These are phyloP conservation scores for Scopus umbretta DNA, from an alignment of 2,113 vertebrate genomes.

Conservation along the genomic window DNA sequence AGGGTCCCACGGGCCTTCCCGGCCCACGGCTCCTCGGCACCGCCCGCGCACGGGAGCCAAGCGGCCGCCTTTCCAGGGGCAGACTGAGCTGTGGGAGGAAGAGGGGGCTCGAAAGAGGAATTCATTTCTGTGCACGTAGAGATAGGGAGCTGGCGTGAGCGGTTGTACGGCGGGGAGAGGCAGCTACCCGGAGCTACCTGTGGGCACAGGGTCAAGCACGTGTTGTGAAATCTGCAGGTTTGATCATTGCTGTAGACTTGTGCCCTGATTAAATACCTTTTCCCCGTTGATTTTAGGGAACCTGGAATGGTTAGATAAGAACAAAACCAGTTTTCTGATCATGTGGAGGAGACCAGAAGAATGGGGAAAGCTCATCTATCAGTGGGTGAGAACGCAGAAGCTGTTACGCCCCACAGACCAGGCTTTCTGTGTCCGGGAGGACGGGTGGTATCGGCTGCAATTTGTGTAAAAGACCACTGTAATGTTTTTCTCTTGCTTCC, in stretches of 20 bases:
- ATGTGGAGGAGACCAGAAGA: constrained; percentile 98
- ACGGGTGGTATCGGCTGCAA: accelerated
- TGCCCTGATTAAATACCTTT: not conserved
- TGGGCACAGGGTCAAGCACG: accelerated
- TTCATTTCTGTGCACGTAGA: accelerated
- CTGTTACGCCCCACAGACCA: not conserved
- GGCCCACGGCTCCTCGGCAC: accelerated
- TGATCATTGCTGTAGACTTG: accelerated
- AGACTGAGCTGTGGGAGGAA: accelerated
- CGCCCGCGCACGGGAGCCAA: accelerated
- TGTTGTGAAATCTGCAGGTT: accelerated
- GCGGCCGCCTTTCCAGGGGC: no score
- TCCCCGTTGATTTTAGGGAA: constrained; percentile 77
- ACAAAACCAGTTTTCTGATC: constrained; percentile 93
- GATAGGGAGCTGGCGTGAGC: accelerated
- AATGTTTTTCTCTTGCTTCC: not conserved
- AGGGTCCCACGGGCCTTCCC: accelerated
- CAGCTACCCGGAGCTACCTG: not conserved
- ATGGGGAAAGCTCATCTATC: constrained; percentile 96
- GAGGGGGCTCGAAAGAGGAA: not conserved
- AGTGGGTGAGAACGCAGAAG: constrained; percentile 83
- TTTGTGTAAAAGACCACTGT: not conserved
- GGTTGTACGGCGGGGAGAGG: accelerated
- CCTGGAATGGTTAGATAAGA: constrained; percentile 97
- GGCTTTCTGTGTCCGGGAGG: not conserved